Evolutionary conservation across 2,888 invertebrate species (phyloP).

Genomic region (Dryococelus australis): DNA sequence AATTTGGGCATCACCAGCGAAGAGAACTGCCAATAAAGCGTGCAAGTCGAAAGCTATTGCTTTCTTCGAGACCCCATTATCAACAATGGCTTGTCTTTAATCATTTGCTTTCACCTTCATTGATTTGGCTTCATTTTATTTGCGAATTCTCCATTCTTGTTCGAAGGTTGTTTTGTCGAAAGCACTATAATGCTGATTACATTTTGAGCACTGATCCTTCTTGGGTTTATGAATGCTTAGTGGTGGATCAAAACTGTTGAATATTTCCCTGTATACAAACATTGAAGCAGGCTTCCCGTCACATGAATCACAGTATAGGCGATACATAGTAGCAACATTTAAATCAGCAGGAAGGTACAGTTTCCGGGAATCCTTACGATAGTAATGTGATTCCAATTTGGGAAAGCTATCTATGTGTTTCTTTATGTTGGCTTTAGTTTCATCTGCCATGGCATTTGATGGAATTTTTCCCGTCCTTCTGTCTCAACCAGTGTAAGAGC

Average conservation of each 20-base stretch:
- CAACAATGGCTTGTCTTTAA: conserved; percentile 17
- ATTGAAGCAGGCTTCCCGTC: background rate
- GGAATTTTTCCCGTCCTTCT: background rate
- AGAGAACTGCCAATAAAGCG: background rate
- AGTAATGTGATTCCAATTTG: conserved; percentile 1
- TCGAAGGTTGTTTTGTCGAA: background rate
- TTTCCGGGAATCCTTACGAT: background rate
- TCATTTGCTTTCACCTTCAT: conserved; percentile 21
- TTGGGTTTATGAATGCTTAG: conserved; percentile 23
- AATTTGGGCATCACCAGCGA: conserved; percentile 26
- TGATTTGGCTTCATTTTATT: conserved; percentile 7
- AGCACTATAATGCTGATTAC: conserved; percentile 24
- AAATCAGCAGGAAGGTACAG: conserved; percentile 21
- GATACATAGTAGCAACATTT: conserved; percentile 17
- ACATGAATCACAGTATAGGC: conserved; percentile 7
- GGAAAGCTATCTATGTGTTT: conserved; percentile 21
- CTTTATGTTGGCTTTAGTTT: conserved; percentile 4
- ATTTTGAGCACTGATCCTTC: conserved; percentile 26
- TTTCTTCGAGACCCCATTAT: background rate
- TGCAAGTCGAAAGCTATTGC: conserved; percentile 21
- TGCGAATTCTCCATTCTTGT: conserved; percentile 21
- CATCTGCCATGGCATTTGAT: background rate
- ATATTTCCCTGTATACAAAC: conserved; percentile 24
- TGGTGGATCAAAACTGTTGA: background rate
- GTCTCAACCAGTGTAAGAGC: conserved; percentile 21